These are phyloP conservation scores for Harmothoe impar DNA, from an alignment of 2,888 invertebrate species.

Conservation along the genomic window DNA sequence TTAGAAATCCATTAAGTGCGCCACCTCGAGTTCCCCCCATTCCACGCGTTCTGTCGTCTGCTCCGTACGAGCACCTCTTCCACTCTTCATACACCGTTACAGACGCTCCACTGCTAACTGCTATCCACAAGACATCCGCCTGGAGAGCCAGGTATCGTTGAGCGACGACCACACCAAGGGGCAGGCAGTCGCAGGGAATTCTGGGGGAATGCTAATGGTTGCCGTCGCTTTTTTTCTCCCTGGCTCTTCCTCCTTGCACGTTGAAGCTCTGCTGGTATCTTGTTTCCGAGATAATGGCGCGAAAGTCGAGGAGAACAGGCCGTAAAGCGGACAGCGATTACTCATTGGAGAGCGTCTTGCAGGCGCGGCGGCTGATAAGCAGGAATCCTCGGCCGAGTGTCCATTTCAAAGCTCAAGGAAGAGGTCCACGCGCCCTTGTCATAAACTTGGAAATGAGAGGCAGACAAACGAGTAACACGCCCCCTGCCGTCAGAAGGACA, in stretches of 20 bases:
- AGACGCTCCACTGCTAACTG: neutral
- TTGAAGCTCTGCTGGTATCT: neutral
- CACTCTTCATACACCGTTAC: neutral
- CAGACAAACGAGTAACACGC: neutral
- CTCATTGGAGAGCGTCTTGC: neutral
- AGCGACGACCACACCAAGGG: neutral
- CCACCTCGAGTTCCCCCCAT: slow-evolving; percentile 56
- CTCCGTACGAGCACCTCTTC: neutral
- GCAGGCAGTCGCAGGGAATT: neutral
- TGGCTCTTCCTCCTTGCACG: no score
- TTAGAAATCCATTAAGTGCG: slow-evolving; percentile 60
- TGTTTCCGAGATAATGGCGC: slow-evolving; percentile 46
- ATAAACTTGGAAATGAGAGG: neutral
- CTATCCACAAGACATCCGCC: neutral
- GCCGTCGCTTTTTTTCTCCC: neutral
- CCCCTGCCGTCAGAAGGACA: neutral
- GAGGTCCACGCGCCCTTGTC: slow-evolving; percentile 31
- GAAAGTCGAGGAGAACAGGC: slow-evolving; percentile 30
- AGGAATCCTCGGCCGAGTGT: neutral
- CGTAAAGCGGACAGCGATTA: slow-evolving; percentile 25
- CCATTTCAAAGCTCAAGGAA: neutral
- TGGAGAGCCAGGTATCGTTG: neutral
- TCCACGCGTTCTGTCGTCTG: slow-evolving; percentile 40
- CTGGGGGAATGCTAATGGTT: slow-evolving; percentile 50
- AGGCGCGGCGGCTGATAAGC: neutral